Base-by-base conservation (phyloP, 37 sponge, comb jelly and placozoan genomes). In the Oopsacas minuta region DNA sequence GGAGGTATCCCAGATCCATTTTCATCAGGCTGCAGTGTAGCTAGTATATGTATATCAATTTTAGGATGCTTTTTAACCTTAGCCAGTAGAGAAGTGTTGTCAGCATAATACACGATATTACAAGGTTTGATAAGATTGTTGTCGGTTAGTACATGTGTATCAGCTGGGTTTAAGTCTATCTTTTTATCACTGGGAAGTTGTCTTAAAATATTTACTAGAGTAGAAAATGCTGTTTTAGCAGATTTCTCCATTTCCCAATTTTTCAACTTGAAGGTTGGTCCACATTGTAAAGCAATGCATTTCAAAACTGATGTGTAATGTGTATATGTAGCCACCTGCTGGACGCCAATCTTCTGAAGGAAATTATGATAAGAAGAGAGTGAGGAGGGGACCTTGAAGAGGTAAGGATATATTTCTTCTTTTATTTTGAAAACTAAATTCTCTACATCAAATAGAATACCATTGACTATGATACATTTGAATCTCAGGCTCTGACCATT, bases 81-180 rank as follows among this genome's bases (percentile, higher is more conserved):
- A 3, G 75, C 75, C 17, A 61, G 75, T 3, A 61, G 75, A 61
- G 75, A 61, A 7, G 75, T 61, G 75, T 61, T 61, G 5, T 61
- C 75, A 5, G 75, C 75, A 12, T 61, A 61, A 10, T 25, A 61
- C 28, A 61, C 75, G 75, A 25, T n/a, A 5, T 61, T 12, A 34
- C 75, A 61, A 20, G 75, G 75, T 12, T 7, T 61, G 22, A 61
- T 10, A 25, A 5, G 22, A 34, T 61, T 34, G 30, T 61, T 34
- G 75, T 61, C 75, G 5, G 75, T 61, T n/a, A 61, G 75, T 12
- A 61, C 75, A n/a, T 61, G 30, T 25, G 75, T 61, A 61, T 61
- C 28, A 5, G 20, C 7, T 5, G 75, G 75, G 75, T 61, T 34
- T 61, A 61, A 61, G 75, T 61, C 75, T 61, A 61, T 25, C 7